These are phyloP conservation scores for Tylochromis polylepis DNA, from an alignment of 2,113 vertebrate genomes.

Conservation along the genomic window DNA sequence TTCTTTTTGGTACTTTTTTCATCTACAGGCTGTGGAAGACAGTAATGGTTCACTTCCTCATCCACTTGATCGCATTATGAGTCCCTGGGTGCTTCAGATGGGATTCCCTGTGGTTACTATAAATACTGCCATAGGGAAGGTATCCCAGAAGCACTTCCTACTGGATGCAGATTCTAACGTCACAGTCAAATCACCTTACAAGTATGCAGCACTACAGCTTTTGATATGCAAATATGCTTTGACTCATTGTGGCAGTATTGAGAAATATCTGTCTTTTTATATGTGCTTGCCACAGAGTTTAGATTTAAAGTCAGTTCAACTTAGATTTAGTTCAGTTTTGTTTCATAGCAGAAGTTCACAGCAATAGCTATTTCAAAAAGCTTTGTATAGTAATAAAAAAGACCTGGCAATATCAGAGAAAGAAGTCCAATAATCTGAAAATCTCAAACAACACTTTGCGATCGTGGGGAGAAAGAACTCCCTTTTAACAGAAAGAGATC, in stretches of 20 bases:
- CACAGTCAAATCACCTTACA: constrained; percentile 70
- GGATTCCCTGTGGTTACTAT: constrained; percentile 86
- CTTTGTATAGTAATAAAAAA: neutral
- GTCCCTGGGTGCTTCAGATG: constrained; percentile 90
- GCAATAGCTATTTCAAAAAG: neutral
- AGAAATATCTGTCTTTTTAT: neutral
- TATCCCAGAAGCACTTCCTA: constrained; percentile 84
- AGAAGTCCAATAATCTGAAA: neutral
- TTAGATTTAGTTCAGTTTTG: neutral
- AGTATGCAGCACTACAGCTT: constrained; percentile 55
- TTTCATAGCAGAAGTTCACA: neutral
- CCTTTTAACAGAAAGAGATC: neutral
- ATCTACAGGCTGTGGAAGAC: constrained; percentile 35
- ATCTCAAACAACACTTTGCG: neutral
- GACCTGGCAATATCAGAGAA: neutral
- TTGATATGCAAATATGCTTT: neutral
- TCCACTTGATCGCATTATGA: constrained; percentile 76
- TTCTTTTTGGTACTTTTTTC: neutral
- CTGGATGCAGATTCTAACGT: constrained; percentile 69
- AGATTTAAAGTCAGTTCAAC: neutral
- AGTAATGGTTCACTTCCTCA: constrained; percentile 36
- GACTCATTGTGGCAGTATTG: neutral
- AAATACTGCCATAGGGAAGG: constrained; percentile 52
- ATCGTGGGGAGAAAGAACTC: neutral
- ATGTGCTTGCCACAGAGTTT: neutral